Evolutionary conservation across 1,140 invertebrate genomes (phyloP).

Genomic region (Nebria ingens): DNA sequence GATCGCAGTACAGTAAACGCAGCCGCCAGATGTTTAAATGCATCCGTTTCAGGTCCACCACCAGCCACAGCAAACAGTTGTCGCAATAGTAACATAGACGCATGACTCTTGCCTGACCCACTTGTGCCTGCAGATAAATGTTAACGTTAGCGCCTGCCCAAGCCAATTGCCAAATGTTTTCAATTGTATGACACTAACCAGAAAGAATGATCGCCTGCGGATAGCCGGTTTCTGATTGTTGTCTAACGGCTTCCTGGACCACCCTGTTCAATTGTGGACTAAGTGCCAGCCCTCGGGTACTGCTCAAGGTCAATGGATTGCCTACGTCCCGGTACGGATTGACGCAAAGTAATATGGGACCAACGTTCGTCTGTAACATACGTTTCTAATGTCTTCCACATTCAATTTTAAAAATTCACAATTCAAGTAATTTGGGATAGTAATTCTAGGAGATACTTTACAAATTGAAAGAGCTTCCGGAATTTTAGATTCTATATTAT

Average conservation of each 20-base stretch:
- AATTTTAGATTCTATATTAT: no score
- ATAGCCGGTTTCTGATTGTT: slow-evolving; percentile 87
- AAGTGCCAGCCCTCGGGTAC: slow-evolving; percentile 58
- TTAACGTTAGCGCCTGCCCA: slow-evolving; percentile 17
- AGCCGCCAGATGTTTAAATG: slow-evolving; percentile 91
- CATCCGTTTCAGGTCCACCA: slow-evolving; percentile 86
- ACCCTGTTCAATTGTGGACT: slow-evolving; percentile 69
- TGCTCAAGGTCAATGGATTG: slow-evolving; percentile 77
- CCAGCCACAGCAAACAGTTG: slow-evolving; percentile 89
- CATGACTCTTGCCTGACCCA: slow-evolving; percentile 91
- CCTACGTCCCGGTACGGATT: slow-evolving; percentile 81
- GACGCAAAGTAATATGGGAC: slow-evolving; percentile 78
- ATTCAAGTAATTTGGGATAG: background rate
- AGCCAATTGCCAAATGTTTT: slow-evolving; percentile 16
- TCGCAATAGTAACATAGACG: slow-evolving; percentile 80
- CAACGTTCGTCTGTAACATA: slow-evolving; percentile 72
- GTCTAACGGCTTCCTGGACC: slow-evolving; percentile 83
- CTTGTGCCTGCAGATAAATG: slow-evolving; percentile 56
- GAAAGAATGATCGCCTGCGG: slow-evolving; percentile 89
- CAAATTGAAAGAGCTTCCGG: no score
- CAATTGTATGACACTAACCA: slow-evolving; percentile 40
- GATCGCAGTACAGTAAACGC: slow-evolving; percentile 88
- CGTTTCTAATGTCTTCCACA: no score
- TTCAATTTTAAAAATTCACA: background rate
- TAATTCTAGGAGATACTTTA: no score